A percentile compares a stretch with the other conserved stretches of the same genome.
Evolutionary conservation across 2,113 vertebrate species (phyloP).

Genomic region (Egretta garzetta): DNA sequence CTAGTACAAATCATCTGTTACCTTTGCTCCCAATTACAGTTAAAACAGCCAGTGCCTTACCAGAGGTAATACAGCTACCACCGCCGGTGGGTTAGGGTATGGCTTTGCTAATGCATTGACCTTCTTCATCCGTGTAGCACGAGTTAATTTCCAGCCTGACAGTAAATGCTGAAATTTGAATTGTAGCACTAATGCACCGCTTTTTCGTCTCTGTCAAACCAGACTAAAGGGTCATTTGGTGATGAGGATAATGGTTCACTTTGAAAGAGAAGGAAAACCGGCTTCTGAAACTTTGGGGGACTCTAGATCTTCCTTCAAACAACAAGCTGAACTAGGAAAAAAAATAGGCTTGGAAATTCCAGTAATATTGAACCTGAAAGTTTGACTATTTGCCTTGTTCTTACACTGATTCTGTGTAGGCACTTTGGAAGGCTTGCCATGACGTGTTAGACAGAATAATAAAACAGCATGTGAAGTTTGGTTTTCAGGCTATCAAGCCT

Average conservation of each 20-base stretch:
- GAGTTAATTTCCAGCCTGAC: constrained; percentile 56
- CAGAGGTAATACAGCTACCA: neutral
- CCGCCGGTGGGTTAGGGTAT: constrained; percentile 24
- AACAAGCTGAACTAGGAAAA: neutral
- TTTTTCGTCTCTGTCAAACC: constrained; percentile 36
- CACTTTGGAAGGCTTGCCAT: neutral
- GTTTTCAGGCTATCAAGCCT: neutral
- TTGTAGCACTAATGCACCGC: constrained; percentile 40
- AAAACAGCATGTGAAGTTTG: neutral
- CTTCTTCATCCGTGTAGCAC: constrained; percentile 17
- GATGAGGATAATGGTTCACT: constrained; percentile 55
- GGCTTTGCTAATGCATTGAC: constrained; percentile 61
- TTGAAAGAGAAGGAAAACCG: constrained; percentile 25
- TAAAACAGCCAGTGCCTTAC: constrained; percentile 16
- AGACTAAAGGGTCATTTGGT: constrained; percentile 37
- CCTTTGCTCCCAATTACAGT: constrained; percentile 55
- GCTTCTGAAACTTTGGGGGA: constrained; percentile 5
- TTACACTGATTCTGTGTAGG: neutral
- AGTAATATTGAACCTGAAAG: neutral
- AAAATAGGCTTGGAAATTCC: constrained; percentile 27
- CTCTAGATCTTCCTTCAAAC: constrained; percentile 20
- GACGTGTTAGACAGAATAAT: neutral
- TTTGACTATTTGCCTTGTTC: neutral
- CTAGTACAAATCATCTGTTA: constrained; percentile 21
- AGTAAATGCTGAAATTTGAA: constrained; percentile 55